Conservation (phyloP, 2,888 invertebrate genomes). For the Tetragonula carbonaria region DNA sequence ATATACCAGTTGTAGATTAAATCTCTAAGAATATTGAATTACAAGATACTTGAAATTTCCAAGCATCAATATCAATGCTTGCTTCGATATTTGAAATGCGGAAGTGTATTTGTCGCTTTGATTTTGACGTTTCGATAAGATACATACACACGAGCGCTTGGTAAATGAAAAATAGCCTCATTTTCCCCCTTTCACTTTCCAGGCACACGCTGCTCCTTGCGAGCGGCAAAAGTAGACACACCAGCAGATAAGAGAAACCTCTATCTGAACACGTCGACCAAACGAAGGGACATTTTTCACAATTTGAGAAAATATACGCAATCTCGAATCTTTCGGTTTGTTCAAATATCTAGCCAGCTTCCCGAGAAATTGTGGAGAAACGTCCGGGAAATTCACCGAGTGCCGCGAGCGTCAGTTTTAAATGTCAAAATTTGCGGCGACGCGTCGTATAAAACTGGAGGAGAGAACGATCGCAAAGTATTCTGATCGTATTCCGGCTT, state of each 20-base stretch:
- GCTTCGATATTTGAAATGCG: not conserved
- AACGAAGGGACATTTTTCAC: constrained; percentile 27
- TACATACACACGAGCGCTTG: not conserved
- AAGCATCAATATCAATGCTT: not conserved
- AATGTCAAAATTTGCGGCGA: not conserved
- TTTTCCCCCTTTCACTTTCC: constrained; percentile 62
- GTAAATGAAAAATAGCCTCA: constrained; percentile 35
- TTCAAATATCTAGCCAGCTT: not conserved
- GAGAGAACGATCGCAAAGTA: not conserved
- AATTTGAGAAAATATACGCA: constrained; percentile 17
- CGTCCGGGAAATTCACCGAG: not conserved
- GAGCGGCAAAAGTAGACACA: constrained; percentile 14
- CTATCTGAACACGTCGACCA: constrained; percentile 6
- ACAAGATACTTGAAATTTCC: not conserved
- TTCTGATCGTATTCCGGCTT: too few relatives aligned
- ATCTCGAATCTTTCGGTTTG: not conserved
- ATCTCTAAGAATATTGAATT: too few relatives aligned
- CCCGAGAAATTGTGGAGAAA: not conserved
- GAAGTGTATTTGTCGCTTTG: not conserved
- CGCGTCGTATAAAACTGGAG: not conserved
- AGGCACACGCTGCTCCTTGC: constrained; percentile 11
- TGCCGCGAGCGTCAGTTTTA: not conserved
- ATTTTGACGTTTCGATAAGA: constrained; percentile 14
- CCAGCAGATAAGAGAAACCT: constrained; percentile 52
- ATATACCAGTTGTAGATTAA: too few relatives aligned